phyloP scores from a whole-genome alignment of 2,113 vertebrate species.

The Porphyrio hochstetteri region DNA sequence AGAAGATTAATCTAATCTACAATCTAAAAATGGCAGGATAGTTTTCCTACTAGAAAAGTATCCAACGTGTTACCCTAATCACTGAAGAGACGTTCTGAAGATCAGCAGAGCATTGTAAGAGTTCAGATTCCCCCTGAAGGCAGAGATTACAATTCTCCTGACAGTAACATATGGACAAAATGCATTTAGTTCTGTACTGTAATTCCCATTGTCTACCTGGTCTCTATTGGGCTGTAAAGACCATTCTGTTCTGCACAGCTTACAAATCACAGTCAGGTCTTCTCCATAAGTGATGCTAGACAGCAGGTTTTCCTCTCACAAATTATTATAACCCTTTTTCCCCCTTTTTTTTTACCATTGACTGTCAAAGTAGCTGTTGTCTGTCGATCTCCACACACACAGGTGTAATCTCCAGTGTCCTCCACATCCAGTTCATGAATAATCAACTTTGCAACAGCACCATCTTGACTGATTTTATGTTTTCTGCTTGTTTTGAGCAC shows the following conservation, averaged over 20 bases:
- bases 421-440: constrained; percentile 69
- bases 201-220: background rate
- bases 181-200: background rate
- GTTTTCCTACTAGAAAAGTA: background rate
- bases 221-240: background rate
- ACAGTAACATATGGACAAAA: background rate
- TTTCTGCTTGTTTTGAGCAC: constrained; percentile 71
- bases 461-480: constrained; percentile 76
- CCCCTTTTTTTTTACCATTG: constrained; percentile 75
- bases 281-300: background rate
- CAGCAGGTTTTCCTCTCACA: background rate
- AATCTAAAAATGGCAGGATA: background rate
- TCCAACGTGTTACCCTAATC: accelerated
- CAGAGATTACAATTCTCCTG: background rate
- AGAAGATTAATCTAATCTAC: background rate
- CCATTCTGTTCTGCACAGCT: background rate
- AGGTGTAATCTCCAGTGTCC: constrained; percentile 78
- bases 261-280: accelerated
- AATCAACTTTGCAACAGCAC: constrained; percentile 65
- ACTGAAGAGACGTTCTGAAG: background rate
- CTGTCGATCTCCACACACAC: constrained; percentile 79
- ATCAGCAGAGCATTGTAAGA: background rate
- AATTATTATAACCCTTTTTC: background rate
- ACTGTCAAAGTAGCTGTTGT: constrained; percentile 81
- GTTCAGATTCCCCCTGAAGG: background rate